phyloP scores from a whole-genome alignment of 2,888 invertebrate species.

The Chymomyza fuscimana region DNA sequence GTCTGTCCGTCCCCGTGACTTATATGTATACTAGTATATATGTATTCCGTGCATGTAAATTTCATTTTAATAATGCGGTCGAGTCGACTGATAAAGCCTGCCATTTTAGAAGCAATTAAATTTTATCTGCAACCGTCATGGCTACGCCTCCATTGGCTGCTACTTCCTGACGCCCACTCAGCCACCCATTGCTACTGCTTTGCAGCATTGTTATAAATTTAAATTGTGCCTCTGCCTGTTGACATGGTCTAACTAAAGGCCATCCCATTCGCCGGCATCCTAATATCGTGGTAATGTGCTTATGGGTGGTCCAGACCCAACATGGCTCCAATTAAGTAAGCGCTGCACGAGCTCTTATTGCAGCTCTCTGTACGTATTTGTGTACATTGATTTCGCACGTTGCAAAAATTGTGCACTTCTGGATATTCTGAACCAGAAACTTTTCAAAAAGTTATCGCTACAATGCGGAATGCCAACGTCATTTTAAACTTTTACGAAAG shows the following conservation, averaged over 20 bases:
- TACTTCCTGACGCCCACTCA: not conserved
- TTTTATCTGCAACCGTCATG: constrained; percentile 45
- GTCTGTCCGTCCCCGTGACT: constrained; percentile 1
- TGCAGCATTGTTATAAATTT: constrained; percentile 63
- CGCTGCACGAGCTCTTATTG: not conserved
- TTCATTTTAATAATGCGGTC: constrained; percentile 61
- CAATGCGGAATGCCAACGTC: not conserved
- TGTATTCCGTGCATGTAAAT: constrained; percentile 42
- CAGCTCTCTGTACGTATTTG: not conserved
- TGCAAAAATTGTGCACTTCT: constrained; percentile 37
- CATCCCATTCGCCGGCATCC: not conserved
- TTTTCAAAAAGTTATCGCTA: constrained; percentile 20
- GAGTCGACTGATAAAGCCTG: constrained; percentile 2
- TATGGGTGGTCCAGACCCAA: not conserved
- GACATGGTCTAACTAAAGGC: constrained; percentile 8
- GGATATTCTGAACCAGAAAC: constrained; percentile 16
- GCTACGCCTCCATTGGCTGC: not conserved
- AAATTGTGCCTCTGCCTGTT: constrained; percentile 46
- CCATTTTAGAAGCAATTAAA: constrained; percentile 60
- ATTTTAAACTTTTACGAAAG: not conserved
- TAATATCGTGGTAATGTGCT: not conserved
- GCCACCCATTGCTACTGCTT: not conserved
- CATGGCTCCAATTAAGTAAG: constrained; percentile 16
- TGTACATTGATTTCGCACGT: constrained; percentile 42
- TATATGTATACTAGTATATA: not conserved